A percentile compares a stretch with the other conserved stretches of the same genome.
These are phyloP conservation scores for Protobothrops flavoviridis DNA, from an alignment of 2,113 vertebrate species.

Conservation along the genomic window DNA sequence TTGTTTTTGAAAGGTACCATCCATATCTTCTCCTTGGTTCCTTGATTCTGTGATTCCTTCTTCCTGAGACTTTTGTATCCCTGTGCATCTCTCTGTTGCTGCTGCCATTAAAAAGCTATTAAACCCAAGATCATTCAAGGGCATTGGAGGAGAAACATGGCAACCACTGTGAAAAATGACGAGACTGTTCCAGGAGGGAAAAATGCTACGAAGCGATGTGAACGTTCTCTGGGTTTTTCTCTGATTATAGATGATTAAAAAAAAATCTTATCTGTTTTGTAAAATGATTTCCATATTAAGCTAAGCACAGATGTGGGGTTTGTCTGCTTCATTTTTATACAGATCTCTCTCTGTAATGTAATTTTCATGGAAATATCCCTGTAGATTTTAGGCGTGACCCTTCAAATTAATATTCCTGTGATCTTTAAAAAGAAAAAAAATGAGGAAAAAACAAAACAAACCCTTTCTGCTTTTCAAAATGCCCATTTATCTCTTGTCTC, in stretches of 20 bases:
- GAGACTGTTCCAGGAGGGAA: neutral
- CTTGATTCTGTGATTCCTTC: neutral
- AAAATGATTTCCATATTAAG: constrained; percentile 20
- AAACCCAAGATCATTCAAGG: neutral
- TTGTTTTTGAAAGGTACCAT: neutral
- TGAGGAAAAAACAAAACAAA: fast-evolving
- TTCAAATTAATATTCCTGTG: constrained; percentile 40
- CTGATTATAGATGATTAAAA: neutral
- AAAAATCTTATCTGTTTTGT: constrained; percentile 4
- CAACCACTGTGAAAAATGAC: neutral
- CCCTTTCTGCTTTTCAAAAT: neutral
- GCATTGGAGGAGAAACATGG: neutral
- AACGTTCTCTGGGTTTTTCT: neutral
- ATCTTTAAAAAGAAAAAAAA: neutral
- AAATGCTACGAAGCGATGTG: neutral
- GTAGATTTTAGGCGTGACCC: constrained; percentile 15
- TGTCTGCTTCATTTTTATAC: constrained; percentile 33
- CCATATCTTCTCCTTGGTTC: neutral
- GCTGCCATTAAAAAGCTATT: neutral
- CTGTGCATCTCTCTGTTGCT: neutral
- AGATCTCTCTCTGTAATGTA: constrained; percentile 22
- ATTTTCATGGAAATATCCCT: constrained; percentile 44
- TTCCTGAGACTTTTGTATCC: neutral
- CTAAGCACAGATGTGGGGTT: neutral
- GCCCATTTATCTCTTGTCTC: constrained; percentile 8